These are phyloP conservation scores for Nothoprocta perdicaria DNA, from an alignment of 2,113 vertebrate species.

Conservation along the genomic window DNA sequence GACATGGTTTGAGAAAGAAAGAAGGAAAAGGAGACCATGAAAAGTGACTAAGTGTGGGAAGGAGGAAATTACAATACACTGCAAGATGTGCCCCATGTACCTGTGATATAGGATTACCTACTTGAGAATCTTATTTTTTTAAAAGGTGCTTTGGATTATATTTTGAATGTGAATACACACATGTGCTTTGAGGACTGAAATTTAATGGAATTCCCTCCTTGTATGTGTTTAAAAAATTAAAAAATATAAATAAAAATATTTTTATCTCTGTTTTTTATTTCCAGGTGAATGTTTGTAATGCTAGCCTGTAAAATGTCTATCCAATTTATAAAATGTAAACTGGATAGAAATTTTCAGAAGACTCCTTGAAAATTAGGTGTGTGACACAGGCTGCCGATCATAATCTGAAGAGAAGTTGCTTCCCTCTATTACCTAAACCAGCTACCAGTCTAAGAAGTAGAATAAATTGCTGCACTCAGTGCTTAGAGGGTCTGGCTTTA, in stretches of 20 bases:
- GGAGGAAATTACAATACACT: too few species aligned
- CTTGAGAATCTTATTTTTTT: neutral
- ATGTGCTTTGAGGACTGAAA: neutral
- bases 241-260: neutral
- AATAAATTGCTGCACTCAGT: neutral
- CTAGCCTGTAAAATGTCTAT: neutral
- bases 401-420: neutral
- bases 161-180: neutral
- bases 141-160: neutral
- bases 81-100: too few species aligned
- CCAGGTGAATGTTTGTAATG: neutral
- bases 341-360: neutral
- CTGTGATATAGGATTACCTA: neutral
- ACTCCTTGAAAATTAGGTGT: neutral
- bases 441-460: neutral
- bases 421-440: neutral
- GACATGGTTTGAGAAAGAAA: neutral
- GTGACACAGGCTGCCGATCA: neutral
- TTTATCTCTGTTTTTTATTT: neutral
- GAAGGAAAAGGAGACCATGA: neutral
- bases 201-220: neutral
- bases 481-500: neutral
- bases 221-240: neutral
- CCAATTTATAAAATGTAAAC: neutral
- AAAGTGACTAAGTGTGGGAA: neutral